Evolutionary conservation across 2,113 vertebrate genomes (phyloP), one percentile per base, ranked within the genome.

Genomic region (Dicrurus megarhynchus): DNA sequence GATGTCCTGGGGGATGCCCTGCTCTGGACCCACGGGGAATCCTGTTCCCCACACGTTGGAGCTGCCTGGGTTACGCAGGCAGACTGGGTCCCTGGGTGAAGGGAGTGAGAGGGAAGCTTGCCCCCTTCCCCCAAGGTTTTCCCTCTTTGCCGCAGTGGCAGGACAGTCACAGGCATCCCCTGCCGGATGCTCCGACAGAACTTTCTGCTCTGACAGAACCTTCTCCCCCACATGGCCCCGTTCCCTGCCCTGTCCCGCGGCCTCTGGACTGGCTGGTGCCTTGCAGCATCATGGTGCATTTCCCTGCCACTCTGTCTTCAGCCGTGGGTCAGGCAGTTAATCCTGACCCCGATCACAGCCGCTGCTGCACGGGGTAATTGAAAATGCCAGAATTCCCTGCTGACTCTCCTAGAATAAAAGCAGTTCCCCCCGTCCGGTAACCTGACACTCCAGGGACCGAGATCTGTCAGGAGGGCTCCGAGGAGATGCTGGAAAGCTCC

Each of bases 341-440:
- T 94, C 46, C 97, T 94, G 97, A 98, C 97, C 98, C 93, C 17
- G 19, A 77, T 37, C 93, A 16, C 86, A 80, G 97, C 88, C 53
- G 9, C 91, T 76, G n/a, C 94, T 95, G 96, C 97, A 1, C 17
- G 44, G 64, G 77, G 95, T 98, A 98, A 98, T 98, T 98, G 98
- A 98, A 98, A 98, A 98, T 98, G 91, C 97, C 98, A 97, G 47
- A 98, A 98, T 97, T 97, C 98, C 98, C 98, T 22, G 55, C 84
- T 95, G 98, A 83, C 96, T 92, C 73, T 73, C 90, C 93, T 80
- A 10, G 27, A 95, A 90, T 95, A 95, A 96, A 98, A 96, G 89
- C 91, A n/a, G 71, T 50, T 84, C 76, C 53, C 93, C 84, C 57
- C 6, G 30, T 26, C 71, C 8, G 4, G 97, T 95, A 98, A 98